These are phyloP conservation scores for Ailuropoda melanoleuca DNA, from an alignment of 2,113 vertebrate genomes.

Conservation along the genomic window DNA sequence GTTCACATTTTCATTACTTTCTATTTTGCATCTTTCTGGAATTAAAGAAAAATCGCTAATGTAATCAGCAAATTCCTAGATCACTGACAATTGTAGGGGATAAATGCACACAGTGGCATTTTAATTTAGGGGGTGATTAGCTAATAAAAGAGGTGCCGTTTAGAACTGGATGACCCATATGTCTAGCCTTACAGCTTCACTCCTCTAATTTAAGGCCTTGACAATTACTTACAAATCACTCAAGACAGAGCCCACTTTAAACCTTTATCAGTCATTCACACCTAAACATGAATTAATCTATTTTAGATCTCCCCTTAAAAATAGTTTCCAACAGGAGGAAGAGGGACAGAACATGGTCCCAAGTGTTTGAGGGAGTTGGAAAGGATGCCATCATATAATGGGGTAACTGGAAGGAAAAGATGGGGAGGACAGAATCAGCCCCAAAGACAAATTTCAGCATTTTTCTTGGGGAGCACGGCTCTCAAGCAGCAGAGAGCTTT, in stretches of 20 bases:
- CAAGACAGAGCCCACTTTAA: not conserved
- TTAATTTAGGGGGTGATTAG: conserved; percentile 55
- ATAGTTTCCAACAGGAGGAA: not conserved
- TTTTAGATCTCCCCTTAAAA: not conserved
- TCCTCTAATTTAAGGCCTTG: not conserved
- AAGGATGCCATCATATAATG: not conserved
- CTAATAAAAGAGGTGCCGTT: conserved; percentile 53
- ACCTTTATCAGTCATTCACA: not conserved
- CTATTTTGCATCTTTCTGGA: conserved; percentile 35
- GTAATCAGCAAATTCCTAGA: conserved; percentile 59
- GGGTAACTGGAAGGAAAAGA: not conserved
- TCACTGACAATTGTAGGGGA: conserved; percentile 33
- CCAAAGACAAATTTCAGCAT: not conserved
- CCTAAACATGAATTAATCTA: not conserved
- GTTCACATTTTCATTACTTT: not conserved
- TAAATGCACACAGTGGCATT: conserved; percentile 51
- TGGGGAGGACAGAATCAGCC: not conserved
- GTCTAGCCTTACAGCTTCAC: not conserved
- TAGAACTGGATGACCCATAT: not conserved
- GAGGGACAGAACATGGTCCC: not conserved
- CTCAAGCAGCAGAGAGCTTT: not conserved
- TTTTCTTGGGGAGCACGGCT: not conserved
- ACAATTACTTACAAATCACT: not conserved
- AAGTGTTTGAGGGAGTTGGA: not conserved
- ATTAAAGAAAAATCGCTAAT: conserved; percentile 59